A percentile compares a stretch with the other conserved stretches of the same genome.
Evolutionary conservation across 2,113 vertebrate species (phyloP).

Genomic region (Onychorhynchus coronatus): DNA sequence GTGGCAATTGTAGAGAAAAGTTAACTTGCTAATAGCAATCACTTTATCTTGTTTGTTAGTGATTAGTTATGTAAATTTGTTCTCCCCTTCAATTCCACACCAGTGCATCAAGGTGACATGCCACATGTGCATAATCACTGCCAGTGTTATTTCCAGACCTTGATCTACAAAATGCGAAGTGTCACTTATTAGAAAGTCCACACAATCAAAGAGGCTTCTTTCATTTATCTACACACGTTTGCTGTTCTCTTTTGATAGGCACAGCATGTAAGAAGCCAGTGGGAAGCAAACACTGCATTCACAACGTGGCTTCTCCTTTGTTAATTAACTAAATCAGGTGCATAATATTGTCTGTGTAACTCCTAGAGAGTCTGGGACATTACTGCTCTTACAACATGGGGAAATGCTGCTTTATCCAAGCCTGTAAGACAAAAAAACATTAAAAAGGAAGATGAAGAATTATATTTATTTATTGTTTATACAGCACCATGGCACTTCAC

Average conservation of each 20-base stretch:
- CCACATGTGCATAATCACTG: slow-evolving; percentile 57
- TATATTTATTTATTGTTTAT: not conserved
- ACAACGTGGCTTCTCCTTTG: slow-evolving; percentile 13
- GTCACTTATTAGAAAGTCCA: slow-evolving; percentile 59
- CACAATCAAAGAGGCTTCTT: slow-evolving; percentile 51
- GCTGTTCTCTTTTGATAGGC: slow-evolving; percentile 55
- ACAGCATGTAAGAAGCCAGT: slow-evolving; percentile 53
- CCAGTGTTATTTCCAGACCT: slow-evolving; percentile 58
- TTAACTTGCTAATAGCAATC: slow-evolving; percentile 66
- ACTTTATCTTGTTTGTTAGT: slow-evolving; percentile 65
- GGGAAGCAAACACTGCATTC: slow-evolving; percentile 36
- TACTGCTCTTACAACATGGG: not conserved
- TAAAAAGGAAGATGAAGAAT: not conserved
- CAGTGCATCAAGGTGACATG: slow-evolving; percentile 60
- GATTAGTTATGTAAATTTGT: slow-evolving; percentile 66
- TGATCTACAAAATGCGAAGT: slow-evolving; percentile 60
- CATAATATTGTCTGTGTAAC: slow-evolving; percentile 2
- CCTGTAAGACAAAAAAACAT: not conserved
- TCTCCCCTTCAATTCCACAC: slow-evolving; percentile 38
- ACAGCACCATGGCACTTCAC: not conserved
- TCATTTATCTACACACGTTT: slow-evolving; percentile 45
- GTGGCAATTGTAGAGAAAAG: slow-evolving; percentile 61
- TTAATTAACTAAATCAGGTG: slow-evolving; percentile 62
- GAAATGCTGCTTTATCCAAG: not conserved
- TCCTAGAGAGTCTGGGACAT: not conserved